Base-by-base conservation (phyloP, 2,113 vertebrate species). In the Toxotes chatareus region DNA sequence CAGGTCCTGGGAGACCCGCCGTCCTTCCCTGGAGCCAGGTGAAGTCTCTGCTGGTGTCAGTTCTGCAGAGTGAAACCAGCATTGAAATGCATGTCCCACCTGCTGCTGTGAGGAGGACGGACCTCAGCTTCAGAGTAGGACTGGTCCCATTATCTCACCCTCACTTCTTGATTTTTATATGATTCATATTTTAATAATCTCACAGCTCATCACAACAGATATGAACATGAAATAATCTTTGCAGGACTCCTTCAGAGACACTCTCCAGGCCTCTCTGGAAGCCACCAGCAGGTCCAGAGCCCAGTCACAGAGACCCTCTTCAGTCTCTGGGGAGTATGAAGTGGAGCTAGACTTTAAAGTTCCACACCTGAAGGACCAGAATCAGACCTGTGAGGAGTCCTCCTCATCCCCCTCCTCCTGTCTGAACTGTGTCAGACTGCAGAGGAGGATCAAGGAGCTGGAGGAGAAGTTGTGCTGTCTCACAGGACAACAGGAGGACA, bases 161-260 rank as follows among this genome's bases (percentile, higher is more conserved):
- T 27, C 27, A 27, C 27, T 27, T 27, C 27, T 27, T 27, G 27
- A 27, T 27, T 27, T 27, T 27, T 27, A 27, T 27, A 27, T 27
- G 1, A 27, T 27, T 27, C 27, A 27, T 27, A 27, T 27, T 27
- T 27, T 27, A 27, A 27, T 27, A 27, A 27, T 27, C 27, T 27
- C 27, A 36, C 36, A 5, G 36, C 38, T 40, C 38, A 40, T 40
- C 38, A 40, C 6, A 9, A 40, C 6, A 36, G 36, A 4, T 36
- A 36, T 6, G 6, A 6, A 40, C 36, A 49, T 49, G 4, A 49
- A 8, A 3, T 36, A 5, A 31, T 51, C 13, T 38, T 76, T 70
- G 65, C 63, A 85, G 86, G 70, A 82, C 4, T 85, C 85, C 40
- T 79, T 85, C 79, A 51, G 70, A 61, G 38, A 19, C 4, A 11